Evolutionary conservation across 2,888 invertebrate species (phyloP).

Genomic region (Didymodactylos carnosus): DNA sequence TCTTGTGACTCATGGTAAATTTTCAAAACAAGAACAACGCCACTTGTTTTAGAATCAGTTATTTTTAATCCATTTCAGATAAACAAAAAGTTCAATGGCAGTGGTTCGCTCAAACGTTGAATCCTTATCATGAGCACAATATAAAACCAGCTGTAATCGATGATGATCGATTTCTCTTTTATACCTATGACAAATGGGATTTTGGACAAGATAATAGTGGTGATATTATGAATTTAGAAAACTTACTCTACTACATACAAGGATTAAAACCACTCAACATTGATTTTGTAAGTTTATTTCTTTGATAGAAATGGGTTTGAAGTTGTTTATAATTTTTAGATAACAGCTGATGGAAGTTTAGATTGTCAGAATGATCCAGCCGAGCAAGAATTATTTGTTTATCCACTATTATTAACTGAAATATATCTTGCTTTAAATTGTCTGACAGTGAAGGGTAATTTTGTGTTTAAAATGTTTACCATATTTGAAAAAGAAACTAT

Average conservation of each 20-base stretch:
- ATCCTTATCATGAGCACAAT: conserved; percentile 78
- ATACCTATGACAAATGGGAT: conserved; percentile 58
- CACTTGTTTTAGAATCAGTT: not conserved
- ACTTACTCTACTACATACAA: conserved; percentile 27
- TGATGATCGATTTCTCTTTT: conserved; percentile 57
- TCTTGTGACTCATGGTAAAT: conserved; percentile 39
- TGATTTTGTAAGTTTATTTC: not conserved
- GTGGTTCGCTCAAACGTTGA: conserved; percentile 67
- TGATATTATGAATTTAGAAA: conserved; percentile 51
- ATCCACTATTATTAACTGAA: conserved; percentile 62
- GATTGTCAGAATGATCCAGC: conserved; percentile 65
- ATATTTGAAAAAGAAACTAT: conserved; percentile 63
- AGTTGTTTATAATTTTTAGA: conserved; percentile 23
- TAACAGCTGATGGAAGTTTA: conserved; percentile 83
- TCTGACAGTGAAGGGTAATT: conserved; percentile 51
- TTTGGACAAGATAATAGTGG: conserved; percentile 70
- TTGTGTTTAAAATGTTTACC: conserved; percentile 73
- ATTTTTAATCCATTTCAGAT: not conserved
- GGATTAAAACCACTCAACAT: not conserved
- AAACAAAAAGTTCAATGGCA: conserved; percentile 21
- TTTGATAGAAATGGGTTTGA: not conserved
- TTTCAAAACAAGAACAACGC: not conserved
- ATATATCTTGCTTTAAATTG: conserved; percentile 52
- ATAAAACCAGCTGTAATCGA: conserved; percentile 49
- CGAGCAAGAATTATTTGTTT: conserved; percentile 61